Percentiles rank a stretch among this genome's conserved stretches.
Conservation (phyloP, 2,113 vertebrate genomes). For the Xiphorhynchus elegans region DNA sequence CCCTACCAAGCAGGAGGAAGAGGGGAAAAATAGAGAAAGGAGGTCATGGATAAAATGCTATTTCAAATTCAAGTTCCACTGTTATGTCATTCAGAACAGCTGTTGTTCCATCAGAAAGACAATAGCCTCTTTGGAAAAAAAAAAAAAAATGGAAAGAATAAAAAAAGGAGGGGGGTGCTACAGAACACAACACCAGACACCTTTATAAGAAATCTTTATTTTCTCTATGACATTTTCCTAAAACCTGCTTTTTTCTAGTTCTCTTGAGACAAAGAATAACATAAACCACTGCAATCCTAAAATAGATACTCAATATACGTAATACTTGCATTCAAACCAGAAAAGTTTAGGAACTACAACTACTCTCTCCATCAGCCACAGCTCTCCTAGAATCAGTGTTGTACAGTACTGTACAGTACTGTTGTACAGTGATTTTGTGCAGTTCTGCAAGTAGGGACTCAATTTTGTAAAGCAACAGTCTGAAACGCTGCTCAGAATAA, state of each 20-base stretch:
- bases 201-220: not conserved
- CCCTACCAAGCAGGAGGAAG: not conserved
- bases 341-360: not conserved
- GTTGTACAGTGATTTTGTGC: not conserved
- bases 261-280: not conserved
- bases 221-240: not conserved
- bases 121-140: not conserved
- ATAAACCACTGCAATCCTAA: not conserved
- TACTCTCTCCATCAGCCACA: not conserved
- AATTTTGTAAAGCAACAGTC: not conserved
- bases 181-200: not conserved
- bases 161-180: not conserved
- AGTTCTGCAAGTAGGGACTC: not conserved
- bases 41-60: not conserved
- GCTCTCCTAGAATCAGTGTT: not conserved
- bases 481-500: not conserved
- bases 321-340: not conserved
- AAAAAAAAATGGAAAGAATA: too few relatives aligned
- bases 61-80: not conserved
- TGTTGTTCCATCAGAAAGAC: not conserved
- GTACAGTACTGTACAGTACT: too few relatives aligned
- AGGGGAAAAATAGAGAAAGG: not conserved
- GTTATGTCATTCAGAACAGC: not conserved
- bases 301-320: not conserved
- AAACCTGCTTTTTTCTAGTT: not conserved